A percentile compares a stretch with the other conserved stretches of the same genome.
Evolutionary conservation across 2,888 invertebrate genomes (phyloP).

Genomic region (Lottia gigantea): DNA sequence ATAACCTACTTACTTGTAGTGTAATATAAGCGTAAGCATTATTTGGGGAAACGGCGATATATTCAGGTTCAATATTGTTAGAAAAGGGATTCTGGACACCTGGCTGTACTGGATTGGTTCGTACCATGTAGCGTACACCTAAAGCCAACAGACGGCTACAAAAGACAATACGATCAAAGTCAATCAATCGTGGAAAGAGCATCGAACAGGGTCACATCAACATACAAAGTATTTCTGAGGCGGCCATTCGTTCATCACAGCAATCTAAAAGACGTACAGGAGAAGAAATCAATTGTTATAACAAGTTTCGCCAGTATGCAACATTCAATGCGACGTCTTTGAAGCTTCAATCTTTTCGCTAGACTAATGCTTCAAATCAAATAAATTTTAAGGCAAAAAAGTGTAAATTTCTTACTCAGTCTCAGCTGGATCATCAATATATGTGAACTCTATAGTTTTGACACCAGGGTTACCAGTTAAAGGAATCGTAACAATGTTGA

Average conservation of each 20-base stretch:
- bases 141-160: constrained; percentile 5
- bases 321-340: too few species aligned
- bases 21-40: constrained; percentile 18
- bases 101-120: neutral
- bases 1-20: constrained; percentile 15
- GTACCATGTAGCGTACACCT: constrained; percentile 13
- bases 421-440: constrained; percentile 11
- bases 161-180: neutral
- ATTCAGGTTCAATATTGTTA: constrained; percentile 21
- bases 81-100: constrained; percentile 11
- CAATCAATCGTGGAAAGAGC: too few species aligned
- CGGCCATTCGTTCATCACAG: too few species aligned
- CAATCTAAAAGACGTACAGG: too few species aligned
- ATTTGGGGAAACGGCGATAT: constrained; percentile 18
- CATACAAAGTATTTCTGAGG: too few species aligned
- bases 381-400: neutral
- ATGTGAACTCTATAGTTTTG: neutral
- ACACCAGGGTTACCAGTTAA: neutral
- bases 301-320: too few species aligned
- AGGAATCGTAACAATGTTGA: constrained; percentile 3
- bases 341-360: too few species aligned
- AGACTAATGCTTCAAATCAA: neutral
- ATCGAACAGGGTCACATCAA: too few species aligned
- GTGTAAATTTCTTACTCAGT: neutral
- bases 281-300: too few species aligned